phyloP scores from a whole-genome alignment of 2,113 vertebrate species.

The Natator depressus region DNA sequence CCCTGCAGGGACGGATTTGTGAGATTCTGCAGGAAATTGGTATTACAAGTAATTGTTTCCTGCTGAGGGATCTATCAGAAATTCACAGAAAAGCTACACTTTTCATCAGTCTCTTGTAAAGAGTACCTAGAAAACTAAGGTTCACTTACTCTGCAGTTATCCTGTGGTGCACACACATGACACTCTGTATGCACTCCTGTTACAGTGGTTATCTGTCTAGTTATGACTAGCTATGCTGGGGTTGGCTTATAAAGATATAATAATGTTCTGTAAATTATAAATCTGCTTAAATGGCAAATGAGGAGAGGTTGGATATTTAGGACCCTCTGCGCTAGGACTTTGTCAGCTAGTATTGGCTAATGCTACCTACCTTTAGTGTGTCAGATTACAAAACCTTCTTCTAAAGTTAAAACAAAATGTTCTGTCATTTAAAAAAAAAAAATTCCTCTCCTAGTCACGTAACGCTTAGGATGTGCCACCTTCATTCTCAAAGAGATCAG shows the following conservation, averaged over 20 bases:
- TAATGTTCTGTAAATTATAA: not conserved
- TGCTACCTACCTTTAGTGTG: not conserved
- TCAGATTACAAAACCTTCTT: not conserved
- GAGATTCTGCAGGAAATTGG: constrained; percentile 70
- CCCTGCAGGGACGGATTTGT: constrained; percentile 68
- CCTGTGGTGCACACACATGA: not conserved
- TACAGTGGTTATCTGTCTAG: constrained; percentile 10
- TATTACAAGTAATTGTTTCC: constrained; percentile 70
- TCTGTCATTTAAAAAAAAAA: not conserved
- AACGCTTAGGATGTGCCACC: not conserved
- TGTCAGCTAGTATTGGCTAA: not conserved
- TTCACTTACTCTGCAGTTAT: not conserved
- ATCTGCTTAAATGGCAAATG: constrained; percentile 13
- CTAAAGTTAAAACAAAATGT: not conserved
- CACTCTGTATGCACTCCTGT: not conserved
- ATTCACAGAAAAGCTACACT: constrained; percentile 59
- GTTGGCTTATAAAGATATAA: not conserved
- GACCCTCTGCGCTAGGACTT: not conserved
- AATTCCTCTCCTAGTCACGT: not conserved
- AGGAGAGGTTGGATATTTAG: constrained; percentile 19
- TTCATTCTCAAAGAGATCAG: not conserved
- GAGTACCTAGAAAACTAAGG: not conserved
- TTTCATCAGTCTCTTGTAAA: constrained; percentile 54
- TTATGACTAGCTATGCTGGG: not conserved
- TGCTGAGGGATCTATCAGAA: constrained; percentile 60